Base-by-base conservation (phyloP, 2,113 vertebrate genomes). In the Phrynocephalus versicolor region DNA sequence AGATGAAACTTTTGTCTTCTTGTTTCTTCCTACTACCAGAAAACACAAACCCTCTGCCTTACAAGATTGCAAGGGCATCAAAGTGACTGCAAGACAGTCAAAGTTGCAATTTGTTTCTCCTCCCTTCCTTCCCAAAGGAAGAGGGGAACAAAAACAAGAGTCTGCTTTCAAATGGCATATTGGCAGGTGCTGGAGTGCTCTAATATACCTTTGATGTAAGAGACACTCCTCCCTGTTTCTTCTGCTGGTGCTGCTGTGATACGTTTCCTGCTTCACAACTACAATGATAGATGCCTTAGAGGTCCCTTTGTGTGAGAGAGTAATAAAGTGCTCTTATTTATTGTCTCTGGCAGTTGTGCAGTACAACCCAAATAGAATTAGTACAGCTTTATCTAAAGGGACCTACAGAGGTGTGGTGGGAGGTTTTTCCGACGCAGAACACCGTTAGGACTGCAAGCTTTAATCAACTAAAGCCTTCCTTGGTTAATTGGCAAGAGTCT, bases 241-340 rank as follows among this genome's bases (percentile, higher is more conserved):
- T 78, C 84, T 80, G 15, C 0, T 37, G 3, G n/a, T 37, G 16
- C 27, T 79, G 41, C 51, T 83, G 33, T 39, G 80, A 3, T 79
- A 10, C 19, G 73, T 80, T 39, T 30, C 64, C 27, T 78, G 87
- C 58, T 80, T 74, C 30, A 8, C 21, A 77, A 71, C 21, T 37
- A 78, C 60, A 79, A 0, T 79, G 33, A 85, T 64, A 80, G 37
- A 55, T 10, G 30, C n/a, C 0, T 41, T 35, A 33, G 57, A 79
- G 81, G 30, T 82, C 0, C 0, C 6, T 67, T 67, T 6, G 27
- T 83, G 21, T 69, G 12, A 27, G n/a, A 73, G 39, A 67, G 19
- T 81, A 75, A 90, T 64, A 79, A 86, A 80, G 76, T 85, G 21
- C 30, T 58, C 23, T 51, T 80, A 72, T 83, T 87, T 64, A 30